A percentile compares a stretch with the other conserved stretches of the same genome.
phyloP scores from a whole-genome alignment of 2,797 vertebrate species.

The Aldrovandia affinis region DNA sequence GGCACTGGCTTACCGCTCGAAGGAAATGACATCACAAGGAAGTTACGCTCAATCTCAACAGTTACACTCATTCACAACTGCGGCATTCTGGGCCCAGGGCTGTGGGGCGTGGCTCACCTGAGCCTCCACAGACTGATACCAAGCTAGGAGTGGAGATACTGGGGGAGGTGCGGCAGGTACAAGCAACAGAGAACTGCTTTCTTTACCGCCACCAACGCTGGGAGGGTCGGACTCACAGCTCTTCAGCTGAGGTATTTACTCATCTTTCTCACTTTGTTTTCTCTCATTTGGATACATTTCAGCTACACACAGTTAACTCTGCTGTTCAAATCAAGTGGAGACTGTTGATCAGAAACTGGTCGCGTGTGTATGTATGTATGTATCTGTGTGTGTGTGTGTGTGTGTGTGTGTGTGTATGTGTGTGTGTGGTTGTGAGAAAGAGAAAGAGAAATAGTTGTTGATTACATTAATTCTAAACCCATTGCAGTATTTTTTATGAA shows the following conservation, averaged over 20 bases:
- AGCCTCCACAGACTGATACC: not conserved
- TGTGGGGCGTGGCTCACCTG: not conserved
- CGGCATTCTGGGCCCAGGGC: not conserved
- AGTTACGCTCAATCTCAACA: not conserved
- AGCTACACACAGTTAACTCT: not conserved
- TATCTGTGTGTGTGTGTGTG: not conserved
- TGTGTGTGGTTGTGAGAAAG: not conserved
- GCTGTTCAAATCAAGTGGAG: not conserved
- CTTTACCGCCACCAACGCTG: not conserved
- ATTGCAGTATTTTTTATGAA: too few relatives aligned
- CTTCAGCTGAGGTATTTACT: not conserved
- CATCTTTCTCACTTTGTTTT: not conserved
- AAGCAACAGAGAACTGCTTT: not conserved
- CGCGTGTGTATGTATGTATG: not conserved
- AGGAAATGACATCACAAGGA: constrained; percentile 8
- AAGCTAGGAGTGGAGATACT: not conserved
- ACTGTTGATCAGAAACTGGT: not conserved
- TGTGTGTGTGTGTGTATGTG: not conserved
- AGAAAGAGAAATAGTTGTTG: not conserved
- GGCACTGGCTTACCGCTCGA: not conserved
- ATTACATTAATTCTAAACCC: too few relatives aligned
- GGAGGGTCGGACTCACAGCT: not conserved
- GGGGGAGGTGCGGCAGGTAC: not conserved
- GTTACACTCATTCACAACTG: not conserved
- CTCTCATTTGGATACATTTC: not conserved